Evolutionary conservation across 1,140 invertebrate genomes (phyloP).

Genomic region (Papilio dardanus): DNA sequence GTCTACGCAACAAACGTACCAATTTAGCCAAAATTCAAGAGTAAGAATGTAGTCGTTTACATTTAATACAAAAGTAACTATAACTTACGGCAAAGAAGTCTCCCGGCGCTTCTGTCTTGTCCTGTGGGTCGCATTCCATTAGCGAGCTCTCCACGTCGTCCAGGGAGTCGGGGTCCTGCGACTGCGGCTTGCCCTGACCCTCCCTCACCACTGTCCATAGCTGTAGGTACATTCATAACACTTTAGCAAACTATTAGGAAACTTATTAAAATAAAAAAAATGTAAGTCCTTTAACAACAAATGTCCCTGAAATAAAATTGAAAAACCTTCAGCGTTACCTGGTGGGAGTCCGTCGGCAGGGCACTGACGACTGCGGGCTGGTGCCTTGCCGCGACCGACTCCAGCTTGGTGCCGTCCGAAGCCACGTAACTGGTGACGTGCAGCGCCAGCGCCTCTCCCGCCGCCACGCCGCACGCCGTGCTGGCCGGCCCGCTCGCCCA

Average conservation of each 20-base stretch:
- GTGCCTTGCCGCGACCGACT: conserved; percentile 71
- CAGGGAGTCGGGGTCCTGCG: conserved; percentile 67
- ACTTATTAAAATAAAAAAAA: no score
- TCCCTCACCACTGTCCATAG: conserved; percentile 73
- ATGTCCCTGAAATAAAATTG: no score
- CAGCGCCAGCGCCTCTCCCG: conserved; percentile 87
- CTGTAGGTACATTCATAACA: conserved; percentile 40
- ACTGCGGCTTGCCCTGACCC: conserved; percentile 66
- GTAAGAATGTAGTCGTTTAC: no score
- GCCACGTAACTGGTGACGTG: conserved; percentile 87
- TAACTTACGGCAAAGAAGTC: conserved; percentile 66
- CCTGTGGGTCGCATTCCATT: conserved; percentile 76
- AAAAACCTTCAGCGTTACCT: no score
- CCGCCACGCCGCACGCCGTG: conserved; percentile 72
- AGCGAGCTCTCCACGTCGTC: conserved; percentile 71
- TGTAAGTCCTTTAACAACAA: no score
- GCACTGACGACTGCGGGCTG: conserved; percentile 63
- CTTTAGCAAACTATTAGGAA: no score
- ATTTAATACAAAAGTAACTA: neutral
- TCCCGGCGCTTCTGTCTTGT: conserved; percentile 64
- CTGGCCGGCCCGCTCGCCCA: conserved; percentile 42
- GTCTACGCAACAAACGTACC: no score
- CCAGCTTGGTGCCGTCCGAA: conserved; percentile 87
- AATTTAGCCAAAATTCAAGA: no score
- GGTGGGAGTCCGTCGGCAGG: conserved; percentile 63